Evolutionary conservation across 2,113 vertebrate genomes (phyloP).

Genomic region (Carettochelys insculpta): DNA sequence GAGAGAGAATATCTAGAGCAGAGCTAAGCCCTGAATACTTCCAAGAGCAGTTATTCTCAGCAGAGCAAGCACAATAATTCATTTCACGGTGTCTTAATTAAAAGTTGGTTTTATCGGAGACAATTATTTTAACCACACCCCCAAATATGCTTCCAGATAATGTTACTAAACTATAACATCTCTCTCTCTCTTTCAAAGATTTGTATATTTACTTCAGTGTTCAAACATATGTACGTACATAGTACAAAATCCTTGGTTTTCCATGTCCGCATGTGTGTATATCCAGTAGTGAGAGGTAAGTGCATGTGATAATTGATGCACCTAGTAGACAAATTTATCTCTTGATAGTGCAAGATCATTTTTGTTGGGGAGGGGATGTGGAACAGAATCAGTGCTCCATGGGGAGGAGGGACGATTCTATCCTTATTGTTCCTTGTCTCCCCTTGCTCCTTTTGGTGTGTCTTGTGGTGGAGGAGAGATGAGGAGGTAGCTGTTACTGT

Average conservation of each 20-base stretch:
- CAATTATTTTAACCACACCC: neutral
- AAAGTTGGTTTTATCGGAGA: constrained; percentile 32
- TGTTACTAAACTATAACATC: too few species aligned
- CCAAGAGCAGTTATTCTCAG: constrained; percentile 35
- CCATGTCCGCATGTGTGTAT: too few species aligned
- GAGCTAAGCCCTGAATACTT: neutral
- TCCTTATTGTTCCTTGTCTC: neutral
- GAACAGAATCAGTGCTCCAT: neutral
- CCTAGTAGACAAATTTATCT: neutral
- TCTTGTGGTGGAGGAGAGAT: neutral
- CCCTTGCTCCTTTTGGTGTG: neutral
- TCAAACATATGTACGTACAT: neutral
- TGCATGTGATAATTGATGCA: too few species aligned
- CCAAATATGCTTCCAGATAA: neutral
- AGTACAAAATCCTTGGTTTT: neutral
- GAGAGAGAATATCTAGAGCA: too few species aligned
- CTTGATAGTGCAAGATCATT: neutral
- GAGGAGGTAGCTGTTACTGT: neutral
- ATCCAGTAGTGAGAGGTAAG: too few species aligned
- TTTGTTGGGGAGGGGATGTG: neutral
- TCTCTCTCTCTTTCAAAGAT: neutral
- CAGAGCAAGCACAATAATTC: constrained; percentile 7
- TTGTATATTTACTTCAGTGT: neutral
- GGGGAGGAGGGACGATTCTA: neutral
- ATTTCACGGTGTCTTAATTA: neutral